phyloP scores from a whole-genome alignment of 2,888 invertebrate species.

The Lepidochrysops patricia region DNA sequence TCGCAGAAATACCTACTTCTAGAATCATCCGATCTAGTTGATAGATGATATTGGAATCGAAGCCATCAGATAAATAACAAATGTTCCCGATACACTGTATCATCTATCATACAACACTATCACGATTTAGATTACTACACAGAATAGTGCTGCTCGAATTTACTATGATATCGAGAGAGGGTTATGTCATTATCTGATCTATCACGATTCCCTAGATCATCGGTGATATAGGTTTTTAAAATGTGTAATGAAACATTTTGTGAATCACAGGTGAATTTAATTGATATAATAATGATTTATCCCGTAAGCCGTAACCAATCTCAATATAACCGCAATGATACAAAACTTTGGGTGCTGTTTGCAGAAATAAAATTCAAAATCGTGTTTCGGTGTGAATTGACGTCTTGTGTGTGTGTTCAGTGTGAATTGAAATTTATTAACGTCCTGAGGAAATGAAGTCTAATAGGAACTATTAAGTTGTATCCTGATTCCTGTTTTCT shows the following conservation, averaged over 20 bases:
- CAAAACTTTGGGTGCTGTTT: neutral
- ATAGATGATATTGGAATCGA: neutral
- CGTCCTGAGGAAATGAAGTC: neutral
- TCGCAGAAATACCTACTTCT: neutral
- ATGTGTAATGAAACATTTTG: neutral
- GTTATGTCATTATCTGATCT: neutral
- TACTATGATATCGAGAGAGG: neutral
- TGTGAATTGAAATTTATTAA: too few relatives aligned
- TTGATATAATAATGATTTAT: too few relatives aligned
- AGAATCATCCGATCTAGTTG: neutral
- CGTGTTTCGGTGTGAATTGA: too few relatives aligned
- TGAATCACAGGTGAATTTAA: too few relatives aligned
- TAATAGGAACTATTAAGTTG: neutral
- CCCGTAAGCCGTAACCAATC: too few relatives aligned
- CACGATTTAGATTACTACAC: neutral
- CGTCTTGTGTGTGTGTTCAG: too few relatives aligned
- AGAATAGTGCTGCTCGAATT: neutral
- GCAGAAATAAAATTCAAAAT: neutral
- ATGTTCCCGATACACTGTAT: neutral
- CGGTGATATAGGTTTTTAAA: too few relatives aligned
- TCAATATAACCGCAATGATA: too few relatives aligned
- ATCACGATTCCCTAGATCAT: neutral
- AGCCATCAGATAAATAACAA: neutral
- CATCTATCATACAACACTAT: neutral
- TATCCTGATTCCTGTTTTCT: conserved; percentile 10